Evolutionary conservation across 2,888 invertebrate species (phyloP), one percentile per base, ranked within the genome.

Genomic region (Acanthosoma haemorrhoidale): DNA sequence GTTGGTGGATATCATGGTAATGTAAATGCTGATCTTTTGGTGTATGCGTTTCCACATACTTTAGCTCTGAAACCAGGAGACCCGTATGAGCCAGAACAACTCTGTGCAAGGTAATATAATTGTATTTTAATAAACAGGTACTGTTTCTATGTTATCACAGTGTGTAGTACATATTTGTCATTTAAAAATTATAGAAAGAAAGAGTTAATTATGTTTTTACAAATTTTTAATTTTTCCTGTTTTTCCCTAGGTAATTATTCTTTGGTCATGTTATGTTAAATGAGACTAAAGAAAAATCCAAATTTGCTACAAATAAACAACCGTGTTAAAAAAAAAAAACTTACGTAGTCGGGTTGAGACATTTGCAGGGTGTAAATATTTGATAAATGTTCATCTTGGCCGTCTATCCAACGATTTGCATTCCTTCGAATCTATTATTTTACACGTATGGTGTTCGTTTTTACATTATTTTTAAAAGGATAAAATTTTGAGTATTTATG

Each of bases 1-100:
- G 87, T 88, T 18, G 96, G 96, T 1, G 96, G 96, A 39, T 96
- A 95, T 80, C 93, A 94, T 78, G 96, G 96, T 9, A 91, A 92
- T 79, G 92, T 95, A 0, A 91, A 93, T 77, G 73, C 76, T 34
- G 94, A 95, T 81, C 83, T 96, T 0, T 82, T 94, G 75, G 94
- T 92, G 0, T 96, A 91, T 77, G 90, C 91, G 13, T 85, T 94
- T 63, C 94, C 95, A 0, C 88, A 89, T 69, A 91, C 90, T 84
- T 84, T 93, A 74, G 88, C 91, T 0, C 86, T 89, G 1, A 85
- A 87, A 67, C 84, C 84, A 63, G 85, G 85, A 4, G 85, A 83
- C 69, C 77, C 80, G 9, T 83, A 86, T 74, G 90, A 91, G 75
- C 90, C 91, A 0, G 92, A 92, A 78, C 85, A 87, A 41, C 86